Conservation (phyloP, 2,888 invertebrate genomes). For the Cheilosia soror region DNA sequence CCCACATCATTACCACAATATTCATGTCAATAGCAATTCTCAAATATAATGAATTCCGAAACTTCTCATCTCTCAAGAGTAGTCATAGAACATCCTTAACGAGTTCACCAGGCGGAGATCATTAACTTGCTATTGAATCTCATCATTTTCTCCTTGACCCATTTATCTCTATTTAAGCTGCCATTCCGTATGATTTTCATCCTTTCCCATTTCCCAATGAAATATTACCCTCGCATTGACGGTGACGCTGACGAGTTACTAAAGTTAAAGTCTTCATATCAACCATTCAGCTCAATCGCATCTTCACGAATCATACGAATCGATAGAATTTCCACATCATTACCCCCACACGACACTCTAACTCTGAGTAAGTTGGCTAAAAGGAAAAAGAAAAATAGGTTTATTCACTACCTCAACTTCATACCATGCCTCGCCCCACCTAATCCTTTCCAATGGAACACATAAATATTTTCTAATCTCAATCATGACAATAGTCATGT, state of each 20-base stretch:
- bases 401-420: too few relatives aligned
- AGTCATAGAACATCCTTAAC: not conserved
- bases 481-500: slow-evolving; percentile 49
- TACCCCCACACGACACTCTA: slow-evolving; percentile 10
- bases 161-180: slow-evolving; percentile 44
- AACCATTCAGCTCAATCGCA: slow-evolving; percentile 1
- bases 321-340: slow-evolving; percentile 46
- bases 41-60: not conserved
- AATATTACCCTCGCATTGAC: slow-evolving; percentile 23
- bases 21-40: not conserved
- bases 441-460: slow-evolving; percentile 52
- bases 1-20: not conserved
- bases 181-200: slow-evolving; percentile 28
- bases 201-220: slow-evolving; percentile 22
- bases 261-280: slow-evolving; percentile 10
- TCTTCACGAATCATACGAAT: not conserved
- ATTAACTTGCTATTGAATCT: not conserved
- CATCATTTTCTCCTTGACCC: slow-evolving; percentile 27
- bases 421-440: not conserved
- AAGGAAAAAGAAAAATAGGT: not conserved
- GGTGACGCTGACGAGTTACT: slow-evolving; percentile 6
- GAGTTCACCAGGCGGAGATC: not conserved
- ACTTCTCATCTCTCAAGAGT: not conserved
- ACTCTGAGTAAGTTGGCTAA: not conserved
- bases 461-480: slow-evolving; percentile 63